A percentile compares a stretch with the other conserved stretches of the same genome.
phyloP scores from a whole-genome alignment of 2,113 vertebrate genomes.

The Epinephelus fuscoguttatus region DNA sequence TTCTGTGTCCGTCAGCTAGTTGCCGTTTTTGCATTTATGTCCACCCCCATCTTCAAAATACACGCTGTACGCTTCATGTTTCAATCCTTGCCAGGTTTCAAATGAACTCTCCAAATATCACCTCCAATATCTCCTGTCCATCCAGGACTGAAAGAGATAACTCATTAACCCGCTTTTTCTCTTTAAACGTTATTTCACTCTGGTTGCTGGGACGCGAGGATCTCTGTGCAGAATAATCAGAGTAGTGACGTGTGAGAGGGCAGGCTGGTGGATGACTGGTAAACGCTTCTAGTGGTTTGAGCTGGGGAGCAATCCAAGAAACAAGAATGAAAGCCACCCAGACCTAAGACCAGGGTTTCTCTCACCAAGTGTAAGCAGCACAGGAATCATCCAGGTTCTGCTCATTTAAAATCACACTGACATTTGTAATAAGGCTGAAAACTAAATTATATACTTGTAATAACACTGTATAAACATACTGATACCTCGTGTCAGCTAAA shows the following conservation, averaged over 20 bases:
- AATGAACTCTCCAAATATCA: slow-evolving; percentile 23
- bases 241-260: background rate
- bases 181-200: background rate
- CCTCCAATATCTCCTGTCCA: background rate
- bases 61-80: background rate
- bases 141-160: background rate
- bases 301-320: background rate
- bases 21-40: background rate
- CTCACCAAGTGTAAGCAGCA: background rate
- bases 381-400: background rate
- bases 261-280: background rate
- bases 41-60: slow-evolving; percentile 1
- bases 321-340: background rate
- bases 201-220: background rate
- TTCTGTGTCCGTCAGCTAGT: slow-evolving; percentile 26
- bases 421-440: background rate
- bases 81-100: slow-evolving; percentile 18
- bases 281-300: background rate
- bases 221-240: background rate
- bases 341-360: background rate
- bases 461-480: background rate
- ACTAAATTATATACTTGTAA: background rate
- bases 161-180: background rate
- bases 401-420: background rate
- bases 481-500: background rate